Base-by-base conservation (phyloP, 2,888 invertebrate genomes). In the Bombyx huttoni region DNA sequence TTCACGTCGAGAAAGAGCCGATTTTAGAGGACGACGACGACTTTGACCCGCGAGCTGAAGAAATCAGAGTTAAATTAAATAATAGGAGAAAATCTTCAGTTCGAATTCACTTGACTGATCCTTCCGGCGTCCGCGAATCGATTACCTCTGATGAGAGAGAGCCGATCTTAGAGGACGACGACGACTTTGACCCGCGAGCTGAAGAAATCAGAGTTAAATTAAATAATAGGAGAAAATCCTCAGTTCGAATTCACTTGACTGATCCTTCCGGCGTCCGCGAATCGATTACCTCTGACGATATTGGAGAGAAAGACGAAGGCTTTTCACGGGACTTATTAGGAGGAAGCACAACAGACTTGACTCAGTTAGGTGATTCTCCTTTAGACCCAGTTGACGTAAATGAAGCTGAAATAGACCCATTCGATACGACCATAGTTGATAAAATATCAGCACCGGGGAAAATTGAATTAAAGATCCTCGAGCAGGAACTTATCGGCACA, bases 391-490 rank as follows among this genome's bases (percentile, higher is more conserved):
- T 90, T 24, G 81, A 88, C 48, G 87, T 91, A 9, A 90, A 90
- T 55, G 77, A 82, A 53, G 73, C 76, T 54, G 92, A 91, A 51
- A 91, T 92, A 52, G 96, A 96, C 82, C 96, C 96, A 0, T 96
- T 97, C 65, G 96, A 96, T 68, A 96, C 96, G 0, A 95, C 96
- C 0, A 91, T 91, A 40, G 91, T 95, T 2, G 91, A 92, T 64
- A 89, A 90, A 51, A 90, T 93, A 45, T 91, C 93, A 48, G 92
- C 93, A 52, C 94, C 95, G 0, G 95, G 95, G 46, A 92, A 91
- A 75, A 91, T 93, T 7, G 96, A 96, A 78, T 73, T 96, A 2
- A 94, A 94, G 71, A 91, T 93, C 63, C 79, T 96, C 47, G 96
- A 95, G 76, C 91, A 92, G 67, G 95, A 96, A 75, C 76, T 96